Evolutionary conservation across 2,888 invertebrate genomes (phyloP).

Genomic region (Drosophila stalkeri): DNA sequence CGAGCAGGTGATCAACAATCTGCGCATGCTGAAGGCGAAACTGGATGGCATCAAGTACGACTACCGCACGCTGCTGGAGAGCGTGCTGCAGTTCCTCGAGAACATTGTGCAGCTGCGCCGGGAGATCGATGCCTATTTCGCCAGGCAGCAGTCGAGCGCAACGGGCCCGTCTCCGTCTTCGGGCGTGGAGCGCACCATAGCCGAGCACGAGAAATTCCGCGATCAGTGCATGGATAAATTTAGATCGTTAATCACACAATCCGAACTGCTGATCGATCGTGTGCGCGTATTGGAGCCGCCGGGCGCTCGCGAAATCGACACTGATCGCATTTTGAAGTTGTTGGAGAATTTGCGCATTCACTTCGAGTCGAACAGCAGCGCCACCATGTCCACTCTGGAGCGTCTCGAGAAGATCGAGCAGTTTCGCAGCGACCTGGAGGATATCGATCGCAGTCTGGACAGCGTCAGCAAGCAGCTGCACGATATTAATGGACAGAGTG

Average conservation of each 20-base stretch:
- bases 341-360: conserved; percentile 87
- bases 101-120: conserved; percentile 88
- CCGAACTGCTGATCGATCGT: conserved; percentile 88
- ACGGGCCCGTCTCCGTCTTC: conserved; percentile 14
- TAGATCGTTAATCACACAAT: conserved; percentile 88
- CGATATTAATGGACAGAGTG: conserved; percentile 89
- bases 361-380: conserved; percentile 89
- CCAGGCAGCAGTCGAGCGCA: conserved; percentile 63
- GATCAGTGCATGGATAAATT: conserved; percentile 89
- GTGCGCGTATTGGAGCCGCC: conserved; percentile 90
- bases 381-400: conserved; percentile 88
- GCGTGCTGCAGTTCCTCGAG: conserved; percentile 90
- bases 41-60: conserved; percentile 89
- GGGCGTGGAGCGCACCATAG: conserved; percentile 86
- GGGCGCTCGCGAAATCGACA: conserved; percentile 89
- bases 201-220: conserved; percentile 89
- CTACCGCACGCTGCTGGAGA: conserved; percentile 90
- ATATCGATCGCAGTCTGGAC: conserved; percentile 90
- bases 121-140: conserved; percentile 87
- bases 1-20: conserved; percentile 88
- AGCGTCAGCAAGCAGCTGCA: conserved; percentile 88
- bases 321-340: conserved; percentile 88
- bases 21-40: conserved; percentile 89
- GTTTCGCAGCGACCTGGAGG: conserved; percentile 89
- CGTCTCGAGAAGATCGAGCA: conserved; percentile 90